Base-by-base conservation (phyloP, 1,140 invertebrate genomes). In the Choristoneura fumiferana region DNA sequence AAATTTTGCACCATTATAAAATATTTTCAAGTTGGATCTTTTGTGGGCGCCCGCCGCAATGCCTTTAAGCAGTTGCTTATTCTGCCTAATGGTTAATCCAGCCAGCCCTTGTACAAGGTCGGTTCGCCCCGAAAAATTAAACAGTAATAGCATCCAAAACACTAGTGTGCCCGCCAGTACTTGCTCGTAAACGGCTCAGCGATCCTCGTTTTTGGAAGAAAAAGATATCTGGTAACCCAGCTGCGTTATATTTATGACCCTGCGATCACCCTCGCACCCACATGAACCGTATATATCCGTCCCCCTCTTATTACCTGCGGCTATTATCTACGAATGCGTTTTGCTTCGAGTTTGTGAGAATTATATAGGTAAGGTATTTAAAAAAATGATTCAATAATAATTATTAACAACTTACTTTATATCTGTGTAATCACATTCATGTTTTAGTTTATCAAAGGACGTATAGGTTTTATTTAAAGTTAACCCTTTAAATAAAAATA, bases 211-310 rank as follows among this genome's bases (percentile, higher is more conserved):
- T 56, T 56, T 56, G 17, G 54, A 49, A 56, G 18, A 39, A 56
- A 56, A 56, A 56, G 35, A 39, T 38, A 56, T 56, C 54, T 34
- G 18, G 18, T 56, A 56, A 39, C n/a, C 54, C 54, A 54, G 54
- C 54, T 56, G 54, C 35, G 54, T 40, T 13, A 56, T 56, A 56
- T 56, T 56, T 56, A 56, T 56, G 54, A 39, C 54, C 22, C 4
- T 22, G 8, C 10, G 8, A 3, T 56, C 54, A 39, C 54, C 8
- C 22, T 56, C 35, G 10, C 38, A 33, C 37, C n/a, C 38, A n/a
- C 17, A 1, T 8, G 4, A 12, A 5, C n/a, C 17, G 10, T 17
- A 49, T 49, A 49, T 12, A 29, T 4, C 36, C 5, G 4, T 54
- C 34, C n/a, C 33, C 33, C 18, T 54, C 36, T 12, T 4, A 34